Percentiles rank a stretch among this genome's conserved stretches.
phyloP scores from a whole-genome alignment of 2,888 invertebrate species.

The Drosophila sordidapex region DNA sequence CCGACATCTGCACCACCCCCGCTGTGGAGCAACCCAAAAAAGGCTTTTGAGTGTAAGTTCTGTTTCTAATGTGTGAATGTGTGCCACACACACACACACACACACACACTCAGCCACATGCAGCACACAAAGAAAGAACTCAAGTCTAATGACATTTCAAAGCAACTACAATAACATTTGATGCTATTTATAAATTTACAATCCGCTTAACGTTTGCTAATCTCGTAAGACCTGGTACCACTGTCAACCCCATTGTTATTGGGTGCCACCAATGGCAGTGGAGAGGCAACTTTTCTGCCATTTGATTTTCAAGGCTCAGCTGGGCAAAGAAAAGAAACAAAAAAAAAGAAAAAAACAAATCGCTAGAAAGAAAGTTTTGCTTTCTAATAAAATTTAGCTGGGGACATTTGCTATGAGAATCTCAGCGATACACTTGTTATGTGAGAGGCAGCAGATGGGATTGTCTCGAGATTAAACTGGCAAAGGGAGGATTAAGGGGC shows the following conservation, averaged over 20 bases:
- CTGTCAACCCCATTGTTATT: slow-evolving; percentile 57
- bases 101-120: slow-evolving; percentile 4
- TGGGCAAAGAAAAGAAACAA: slow-evolving; percentile 17
- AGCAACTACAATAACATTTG: slow-evolving; percentile 59
- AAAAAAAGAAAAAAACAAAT: slow-evolving; percentile 28
- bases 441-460: slow-evolving; percentile 56
- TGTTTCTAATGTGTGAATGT: slow-evolving; percentile 50
- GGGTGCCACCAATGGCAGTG: slow-evolving; percentile 34
- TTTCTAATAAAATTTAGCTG: slow-evolving; percentile 64
- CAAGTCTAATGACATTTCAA: slow-evolving; percentile 62
- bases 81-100: slow-evolving; percentile 13
- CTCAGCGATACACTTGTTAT: slow-evolving; percentile 46
- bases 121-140: slow-evolving; percentile 17
- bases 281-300: slow-evolving; percentile 57
- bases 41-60: slow-evolving; percentile 35
- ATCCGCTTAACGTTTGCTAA: slow-evolving; percentile 68
- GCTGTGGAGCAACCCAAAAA: slow-evolving; percentile 15
- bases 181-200: slow-evolving; percentile 77
- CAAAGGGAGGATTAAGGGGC: slow-evolving; percentile 13
- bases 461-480: slow-evolving; percentile 40
- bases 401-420: slow-evolving; percentile 47
- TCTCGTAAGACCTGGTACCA: slow-evolving; percentile 71
- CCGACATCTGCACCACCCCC: not conserved
- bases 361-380: slow-evolving; percentile 68
- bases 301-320: slow-evolving; percentile 69